Evolutionary conservation across 2,113 vertebrate genomes (phyloP).

Genomic region (western clawed frog (Xenopus tropicalis)): UCB_Xtro_10.0 CM004444.2:13544501-13545000

Average conservation of each 20-base stretch:
- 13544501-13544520: too few relatives aligned
- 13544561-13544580: too few relatives aligned
- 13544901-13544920: conserved; percentile 70
- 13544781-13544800: conserved; percentile 59
- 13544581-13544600: too few relatives aligned
- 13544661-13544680: too few relatives aligned
- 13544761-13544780: conserved; percentile 53
- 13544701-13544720: too few relatives aligned
- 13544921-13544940: conserved; percentile 55
- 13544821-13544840: conserved; percentile 58
- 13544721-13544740: too few relatives aligned
- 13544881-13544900: conserved; percentile 72
- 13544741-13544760: conserved; percentile 17
- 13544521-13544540: too few relatives aligned
- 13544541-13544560: too few relatives aligned
- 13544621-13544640: too few relatives aligned
- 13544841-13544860: conserved; percentile 58
- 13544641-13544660: too few relatives aligned
- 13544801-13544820: conserved; percentile 55
- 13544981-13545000: conserved; percentile 72
- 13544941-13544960: conserved; percentile 65
- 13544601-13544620: too few relatives aligned
- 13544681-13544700: too few relatives aligned
- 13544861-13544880: conserved; percentile 58
- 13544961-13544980: conserved; percentile 61